Base-by-base conservation (phyloP, 2,797 vertebrate genomes). In the Acridotheres tristis region DNA sequence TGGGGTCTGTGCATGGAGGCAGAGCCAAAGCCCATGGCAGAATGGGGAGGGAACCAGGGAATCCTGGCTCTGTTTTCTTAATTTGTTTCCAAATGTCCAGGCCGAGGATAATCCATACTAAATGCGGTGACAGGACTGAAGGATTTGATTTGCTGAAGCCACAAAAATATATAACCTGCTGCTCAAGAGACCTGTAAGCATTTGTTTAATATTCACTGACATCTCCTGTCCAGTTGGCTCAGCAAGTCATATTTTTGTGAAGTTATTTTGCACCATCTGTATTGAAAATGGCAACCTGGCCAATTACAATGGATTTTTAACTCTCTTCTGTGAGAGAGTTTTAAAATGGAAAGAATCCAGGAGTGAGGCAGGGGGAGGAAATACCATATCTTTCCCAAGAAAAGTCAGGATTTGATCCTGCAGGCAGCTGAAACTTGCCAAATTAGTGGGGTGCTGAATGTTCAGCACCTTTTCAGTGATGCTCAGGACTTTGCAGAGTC, bases 81-180 rank as follows among this genome's bases (percentile, higher is more conserved):
- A 85, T 96, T 93, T 82, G 58, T 92, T 96, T 97, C 94, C 94
- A 96, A 92, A 95, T 89, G 54, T 94, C 87, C 75, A 81, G 88
- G 77, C 38, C 92, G 77, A 92, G 54, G 61, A 94, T 94, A 96
- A 96, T 96, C 94, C 95, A 95, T 95, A 95, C 57, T 89, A 90
- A 93, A 81, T 91, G 93, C 26, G 76, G 81, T 97, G 97, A 97
- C 96, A 96, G 77, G 81, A 83, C 45, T 96, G 94, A 96, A 93
- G 90, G 86, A 47, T 94, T 96, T 97, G 90, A 93, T 97, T 96
- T 96, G 96, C 93, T 96, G 92, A 92, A 95, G 79, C 77, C 57
- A 79, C 73, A 92, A 71, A 96, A 96, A 93, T 92, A 59, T 77
- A 84, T 91, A 95, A 85, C 85, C 58, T 57, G 34, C 32, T 85